Conservation (phyloP, 2,888 invertebrate genomes). For the Drosophila ezoana region DNA sequence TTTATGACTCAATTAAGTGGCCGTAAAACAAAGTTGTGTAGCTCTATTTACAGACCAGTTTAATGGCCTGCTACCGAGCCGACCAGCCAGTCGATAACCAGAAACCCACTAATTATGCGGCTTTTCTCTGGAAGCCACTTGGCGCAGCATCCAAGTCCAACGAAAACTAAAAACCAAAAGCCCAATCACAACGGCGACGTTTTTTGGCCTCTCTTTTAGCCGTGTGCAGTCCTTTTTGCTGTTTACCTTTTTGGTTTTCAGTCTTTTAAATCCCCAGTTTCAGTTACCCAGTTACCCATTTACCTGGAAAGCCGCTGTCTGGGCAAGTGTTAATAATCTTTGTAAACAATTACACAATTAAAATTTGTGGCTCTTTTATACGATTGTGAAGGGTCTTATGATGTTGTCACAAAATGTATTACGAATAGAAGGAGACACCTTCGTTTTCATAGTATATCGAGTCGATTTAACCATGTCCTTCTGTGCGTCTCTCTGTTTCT, state of each 20-base stretch:
- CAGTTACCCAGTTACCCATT: slow-evolving; percentile 17
- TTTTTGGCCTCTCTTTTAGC: slow-evolving; percentile 6
- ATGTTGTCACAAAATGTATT: no score
- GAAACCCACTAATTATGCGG: slow-evolving; percentile 73
- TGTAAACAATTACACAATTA: slow-evolving; percentile 45
- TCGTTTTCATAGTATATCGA: no score
- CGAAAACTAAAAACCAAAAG: slow-evolving; percentile 18
- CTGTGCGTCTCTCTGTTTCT: no score
- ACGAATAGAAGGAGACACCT: no score
- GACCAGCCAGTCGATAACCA: slow-evolving; percentile 31
- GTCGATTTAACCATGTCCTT: no score
- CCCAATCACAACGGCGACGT: slow-evolving; percentile 20
- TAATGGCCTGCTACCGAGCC: slow-evolving; percentile 29
- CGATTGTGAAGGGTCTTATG: no score
- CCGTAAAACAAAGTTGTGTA: slow-evolving; percentile 51
- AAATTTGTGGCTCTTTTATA: slow-evolving; percentile 37
- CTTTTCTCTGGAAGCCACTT: slow-evolving; percentile 32
- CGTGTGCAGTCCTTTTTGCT: slow-evolving; percentile 11
- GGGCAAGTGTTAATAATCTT: slow-evolving; percentile 56
- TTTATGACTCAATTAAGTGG: slow-evolving; percentile 71
- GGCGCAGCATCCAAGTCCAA: slow-evolving; percentile 15
- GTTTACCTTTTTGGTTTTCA: slow-evolving; percentile 18
- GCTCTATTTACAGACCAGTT: slow-evolving; percentile 26
- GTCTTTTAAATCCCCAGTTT: slow-evolving; percentile 34
- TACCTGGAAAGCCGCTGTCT: slow-evolving; percentile 24